Evolutionary conservation across 2,888 invertebrate genomes (phyloP).

Genomic region (Diploptera punctata): DNA sequence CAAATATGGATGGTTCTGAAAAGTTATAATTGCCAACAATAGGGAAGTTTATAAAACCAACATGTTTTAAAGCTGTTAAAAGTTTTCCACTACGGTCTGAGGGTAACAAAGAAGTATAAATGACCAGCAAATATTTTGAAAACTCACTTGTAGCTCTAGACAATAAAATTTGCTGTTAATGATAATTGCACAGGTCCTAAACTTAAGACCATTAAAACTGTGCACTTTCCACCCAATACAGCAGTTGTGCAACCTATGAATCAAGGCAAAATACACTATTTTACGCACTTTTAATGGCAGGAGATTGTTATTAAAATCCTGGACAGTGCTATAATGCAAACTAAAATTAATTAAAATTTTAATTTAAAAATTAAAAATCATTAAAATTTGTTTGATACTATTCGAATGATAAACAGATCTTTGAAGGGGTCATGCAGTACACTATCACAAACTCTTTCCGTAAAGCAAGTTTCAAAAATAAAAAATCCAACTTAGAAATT

Average conservation of each 20-base stretch:
- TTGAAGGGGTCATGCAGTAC: too few relatives aligned
- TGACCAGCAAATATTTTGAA: not conserved
- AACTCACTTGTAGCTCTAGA: not conserved
- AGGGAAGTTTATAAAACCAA: not conserved
- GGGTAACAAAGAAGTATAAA: not conserved
- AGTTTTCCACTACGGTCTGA: not conserved
- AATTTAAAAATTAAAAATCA: too few relatives aligned
- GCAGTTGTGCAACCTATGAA: conserved; percentile 1
- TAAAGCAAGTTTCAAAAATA: too few relatives aligned
- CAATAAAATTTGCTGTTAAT: not conserved
- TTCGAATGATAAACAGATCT: too few relatives aligned
- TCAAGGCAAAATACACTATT: not conserved
- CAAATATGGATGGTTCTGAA: conserved; percentile 5
- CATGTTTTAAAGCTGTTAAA: not conserved
- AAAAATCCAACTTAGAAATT: too few relatives aligned
- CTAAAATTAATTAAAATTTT: too few relatives aligned
- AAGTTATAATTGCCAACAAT: not conserved
- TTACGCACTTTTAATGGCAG: too few relatives aligned
- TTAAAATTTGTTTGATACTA: too few relatives aligned
- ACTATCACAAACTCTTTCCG: too few relatives aligned
- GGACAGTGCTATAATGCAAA: too few relatives aligned
- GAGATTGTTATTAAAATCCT: too few relatives aligned
- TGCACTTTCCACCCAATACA: not conserved
- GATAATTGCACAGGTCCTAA: not conserved
- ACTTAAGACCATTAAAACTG: not conserved